Evolutionary conservation across 2,888 invertebrate species (phyloP).

Genomic region (Timandra comae): DNA sequence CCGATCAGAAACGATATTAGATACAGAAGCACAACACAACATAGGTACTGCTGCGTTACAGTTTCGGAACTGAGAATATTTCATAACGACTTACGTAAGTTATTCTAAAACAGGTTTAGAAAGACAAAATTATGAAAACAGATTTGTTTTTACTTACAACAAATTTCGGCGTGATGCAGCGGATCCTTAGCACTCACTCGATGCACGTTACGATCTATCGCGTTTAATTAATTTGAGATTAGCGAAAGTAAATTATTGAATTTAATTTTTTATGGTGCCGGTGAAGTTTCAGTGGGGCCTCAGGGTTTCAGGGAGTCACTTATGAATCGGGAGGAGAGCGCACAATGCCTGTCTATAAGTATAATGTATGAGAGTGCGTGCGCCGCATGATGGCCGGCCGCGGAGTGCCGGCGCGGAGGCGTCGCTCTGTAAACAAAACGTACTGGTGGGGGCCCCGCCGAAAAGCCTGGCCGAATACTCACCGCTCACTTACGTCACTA

Average conservation of each 20-base stretch:
- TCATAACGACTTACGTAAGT: slow-evolving; percentile 28
- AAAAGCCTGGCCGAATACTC: slow-evolving; percentile 64
- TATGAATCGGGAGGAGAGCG: slow-evolving; percentile 31
- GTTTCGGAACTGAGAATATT: slow-evolving; percentile 36
- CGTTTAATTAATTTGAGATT: slow-evolving; percentile 29
- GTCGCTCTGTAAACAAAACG: slow-evolving; percentile 70
- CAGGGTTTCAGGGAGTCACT: slow-evolving; percentile 41
- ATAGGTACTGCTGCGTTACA: slow-evolving; percentile 18
- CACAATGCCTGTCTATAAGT: slow-evolving; percentile 21
- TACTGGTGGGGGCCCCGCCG: slow-evolving; percentile 71
- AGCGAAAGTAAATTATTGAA: slow-evolving; percentile 22
- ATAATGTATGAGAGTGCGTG: slow-evolving; percentile 39
- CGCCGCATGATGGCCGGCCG: slow-evolving; percentile 59
- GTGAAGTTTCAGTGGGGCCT: slow-evolving; percentile 28
- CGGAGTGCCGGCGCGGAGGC: slow-evolving; percentile 65
- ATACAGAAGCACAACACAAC: neutral
- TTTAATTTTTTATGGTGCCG: slow-evolving; percentile 33
- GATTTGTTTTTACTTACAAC: slow-evolving; percentile 48
- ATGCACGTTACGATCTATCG: slow-evolving; percentile 34
- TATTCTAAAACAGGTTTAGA: slow-evolving; percentile 30
- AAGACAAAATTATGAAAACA: slow-evolving; percentile 27
- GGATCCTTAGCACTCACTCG: slow-evolving; percentile 45
- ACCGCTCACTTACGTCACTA: slow-evolving; percentile 70
- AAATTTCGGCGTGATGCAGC: slow-evolving; percentile 35
- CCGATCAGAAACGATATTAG: slow-evolving; percentile 21